These are phyloP conservation scores for Vollenhovia emeryi DNA, from an alignment of 1,140 invertebrate genomes.

Conservation along the genomic window DNA sequence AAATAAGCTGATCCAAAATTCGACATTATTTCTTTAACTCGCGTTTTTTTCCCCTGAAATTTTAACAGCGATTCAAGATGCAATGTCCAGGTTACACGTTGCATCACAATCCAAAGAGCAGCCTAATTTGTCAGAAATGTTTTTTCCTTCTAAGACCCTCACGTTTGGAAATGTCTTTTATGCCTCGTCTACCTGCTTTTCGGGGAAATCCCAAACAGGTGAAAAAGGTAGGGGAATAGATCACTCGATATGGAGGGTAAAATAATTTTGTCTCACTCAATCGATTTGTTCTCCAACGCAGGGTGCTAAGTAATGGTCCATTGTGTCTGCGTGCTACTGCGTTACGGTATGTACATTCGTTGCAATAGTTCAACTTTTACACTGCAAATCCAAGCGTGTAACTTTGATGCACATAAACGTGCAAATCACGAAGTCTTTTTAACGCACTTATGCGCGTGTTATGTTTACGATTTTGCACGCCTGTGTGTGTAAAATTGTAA, in stretches of 20 bases:
- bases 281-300: not conserved
- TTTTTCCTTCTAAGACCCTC: not conserved
- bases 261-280: not conserved
- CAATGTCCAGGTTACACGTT: not conserved
- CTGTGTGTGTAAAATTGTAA: no score
- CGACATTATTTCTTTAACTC: not conserved
- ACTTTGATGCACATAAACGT: no score
- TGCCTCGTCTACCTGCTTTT: not conserved
- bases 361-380: not conserved
- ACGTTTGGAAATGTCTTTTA: not conserved
- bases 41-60: not conserved
- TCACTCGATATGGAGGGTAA: not conserved
- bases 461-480: no score
- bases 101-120: not conserved
- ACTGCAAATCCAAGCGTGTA: no score
- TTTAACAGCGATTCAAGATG: not conserved
- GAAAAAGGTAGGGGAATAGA: constrained; percentile 13
- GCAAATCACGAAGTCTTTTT: no score
- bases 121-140: no score
- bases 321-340: not conserved
- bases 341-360: not conserved
- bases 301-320: not conserved
- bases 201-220: not conserved
- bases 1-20: not conserved
- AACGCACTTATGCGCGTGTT: no score